A percentile compares a stretch with the other conserved stretches of the same genome.
These are phyloP conservation scores for Eristalinus aeneus DNA, from an alignment of 2,888 invertebrate genomes.

Conservation along the genomic window DNA sequence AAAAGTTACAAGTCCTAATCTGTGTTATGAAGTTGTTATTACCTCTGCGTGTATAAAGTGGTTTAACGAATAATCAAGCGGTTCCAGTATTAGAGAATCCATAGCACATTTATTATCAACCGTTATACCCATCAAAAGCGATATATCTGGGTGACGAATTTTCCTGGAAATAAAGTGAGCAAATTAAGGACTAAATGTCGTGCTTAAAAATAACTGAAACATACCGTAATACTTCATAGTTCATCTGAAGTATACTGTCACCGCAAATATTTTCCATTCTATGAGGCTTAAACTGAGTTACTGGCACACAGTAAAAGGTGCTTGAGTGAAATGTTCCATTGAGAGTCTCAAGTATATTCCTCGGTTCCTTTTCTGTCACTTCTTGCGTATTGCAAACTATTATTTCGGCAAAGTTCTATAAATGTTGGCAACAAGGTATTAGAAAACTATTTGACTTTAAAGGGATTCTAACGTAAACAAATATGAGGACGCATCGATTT, in stretches of 20 bases:
- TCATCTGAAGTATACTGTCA: constrained; percentile 45
- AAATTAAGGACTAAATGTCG: background rate
- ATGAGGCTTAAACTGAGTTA: constrained; percentile 55
- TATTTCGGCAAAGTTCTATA: constrained; percentile 58
- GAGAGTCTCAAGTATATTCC: constrained; percentile 27
- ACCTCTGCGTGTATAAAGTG: constrained; percentile 56
- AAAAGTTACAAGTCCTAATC: background rate
- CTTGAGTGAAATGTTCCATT: constrained; percentile 51
- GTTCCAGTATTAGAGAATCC: constrained; percentile 58
- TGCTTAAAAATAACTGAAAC: background rate
- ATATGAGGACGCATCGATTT: too few species aligned
- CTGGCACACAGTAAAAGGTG: constrained; percentile 49
- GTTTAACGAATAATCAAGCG: constrained; percentile 44
- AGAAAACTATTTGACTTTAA: too few species aligned
- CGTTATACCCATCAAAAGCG: constrained; percentile 58
- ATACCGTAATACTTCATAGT: constrained; percentile 58
- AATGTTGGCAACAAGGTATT: background rate
- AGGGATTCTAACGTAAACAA: background rate
- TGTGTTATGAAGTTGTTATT: background rate
- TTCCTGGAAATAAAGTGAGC: constrained; percentile 19
- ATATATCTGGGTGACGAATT: constrained; percentile 62
- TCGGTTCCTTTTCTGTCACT: constrained; percentile 31
- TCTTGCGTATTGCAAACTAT: constrained; percentile 55
- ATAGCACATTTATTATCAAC: constrained; percentile 55
- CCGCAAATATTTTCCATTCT: background rate